Conservation (phyloP, 2,888 invertebrate species). For the Phania funesta region DNA sequence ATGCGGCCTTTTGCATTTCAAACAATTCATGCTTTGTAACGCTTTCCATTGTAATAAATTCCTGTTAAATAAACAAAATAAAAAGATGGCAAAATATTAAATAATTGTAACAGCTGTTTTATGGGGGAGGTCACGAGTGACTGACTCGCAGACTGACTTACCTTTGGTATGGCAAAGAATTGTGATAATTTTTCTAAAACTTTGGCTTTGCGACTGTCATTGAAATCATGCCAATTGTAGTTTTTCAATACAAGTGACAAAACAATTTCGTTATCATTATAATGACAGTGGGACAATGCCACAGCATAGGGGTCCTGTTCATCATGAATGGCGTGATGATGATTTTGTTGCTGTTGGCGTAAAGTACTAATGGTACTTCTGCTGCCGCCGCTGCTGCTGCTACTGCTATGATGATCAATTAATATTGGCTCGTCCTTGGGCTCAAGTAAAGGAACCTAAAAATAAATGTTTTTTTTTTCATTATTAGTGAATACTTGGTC, state of each 20-base stretch:
- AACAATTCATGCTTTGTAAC: conserved; percentile 76
- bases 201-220: conserved; percentile 75
- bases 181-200: conserved; percentile 78
- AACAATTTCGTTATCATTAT: conserved; percentile 77
- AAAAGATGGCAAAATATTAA: conserved; percentile 1
- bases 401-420: conserved; percentile 51
- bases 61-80: conserved; percentile 70
- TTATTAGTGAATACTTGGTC: not conserved
- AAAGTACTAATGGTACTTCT: not conserved
- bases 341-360: conserved; percentile 6
- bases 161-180: conserved; percentile 80
- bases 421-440: conserved; percentile 75
- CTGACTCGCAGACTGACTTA: conserved; percentile 63
- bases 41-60: conserved; percentile 78
- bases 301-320: conserved; percentile 75
- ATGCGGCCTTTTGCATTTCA: conserved; percentile 77
- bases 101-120: conserved; percentile 20
- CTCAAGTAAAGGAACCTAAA: conserved; percentile 76
- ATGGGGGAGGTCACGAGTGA: not conserved
- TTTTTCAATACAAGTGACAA: conserved; percentile 78
- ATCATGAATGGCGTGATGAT: conserved; percentile 22
- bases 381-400: conserved; percentile 8
- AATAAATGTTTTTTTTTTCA: conserved; percentile 17
- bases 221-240: conserved; percentile 77
- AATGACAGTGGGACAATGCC: conserved; percentile 76